Evolutionary conservation across 2,888 invertebrate genomes (phyloP), one percentile per base, ranked within the genome.

Genomic region (Dasypogon diadema): DNA sequence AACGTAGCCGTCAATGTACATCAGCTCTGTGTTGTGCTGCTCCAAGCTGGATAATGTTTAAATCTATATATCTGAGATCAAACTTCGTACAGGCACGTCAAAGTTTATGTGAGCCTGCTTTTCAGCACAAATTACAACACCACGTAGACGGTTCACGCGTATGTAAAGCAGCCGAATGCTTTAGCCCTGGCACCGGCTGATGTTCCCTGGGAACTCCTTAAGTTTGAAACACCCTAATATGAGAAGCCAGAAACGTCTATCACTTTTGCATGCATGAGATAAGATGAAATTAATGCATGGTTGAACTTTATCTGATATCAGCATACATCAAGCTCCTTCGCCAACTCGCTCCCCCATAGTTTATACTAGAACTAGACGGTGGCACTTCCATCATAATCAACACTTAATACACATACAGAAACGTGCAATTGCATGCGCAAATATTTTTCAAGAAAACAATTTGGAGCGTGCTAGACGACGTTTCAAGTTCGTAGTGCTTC

Each of bases 261-360:
- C 72, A 76, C 73, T 76, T 65, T 73, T 76, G 73, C 60, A 73
- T 76, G 73, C 76, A 63, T 76, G 76, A 72, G 76, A 76, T 76
- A 76, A 76, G 73, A 76, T 63, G 76, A 76, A 76, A 76, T 76
- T 76, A 63, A 76, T 76, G 76, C 76, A 76, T 76, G 76, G 63
- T 21, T 76, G 76, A 72, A 76, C 63, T 63, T 73, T 72, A 76
- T 76, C 76, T 73, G 63, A 76, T 76, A 73, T 76, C 65, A 73
- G 76, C 70, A 75, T 58, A 75, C 56, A 75, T 75, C 75, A 75
- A 48, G 75, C 48, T 56, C 56, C 58, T 37, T 37, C 24, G n/a
- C 12, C 18, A 63, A 51, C 48, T 58, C 37, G 18, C 34, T 54
- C 51, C 54, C 22, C 18, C 54, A 42, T n/a, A 18, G 10, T 54